Base-by-base conservation (phyloP, 2,113 vertebrate species). In the Campylomormyrus numenius region DNA sequence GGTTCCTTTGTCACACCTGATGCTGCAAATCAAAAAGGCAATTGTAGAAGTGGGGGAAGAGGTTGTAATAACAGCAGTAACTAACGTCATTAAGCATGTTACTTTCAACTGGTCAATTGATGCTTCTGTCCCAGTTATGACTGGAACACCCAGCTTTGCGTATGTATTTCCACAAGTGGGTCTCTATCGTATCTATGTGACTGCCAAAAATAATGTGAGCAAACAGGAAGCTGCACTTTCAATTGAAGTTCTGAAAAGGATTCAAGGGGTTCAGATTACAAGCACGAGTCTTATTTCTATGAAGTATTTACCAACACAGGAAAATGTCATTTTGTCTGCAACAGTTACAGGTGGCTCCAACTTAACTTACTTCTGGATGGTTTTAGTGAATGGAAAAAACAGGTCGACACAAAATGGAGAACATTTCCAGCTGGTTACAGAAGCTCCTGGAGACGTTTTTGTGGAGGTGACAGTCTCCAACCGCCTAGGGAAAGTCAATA, bases 51-150 rank as follows among this genome's bases (percentile, higher is more conserved):
- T 89, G 5, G 93, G 92, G n/a, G 93, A 95, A 85, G 93, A 94
- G 70, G 92, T 91, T 50, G 19, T 92, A 5, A 91, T 96, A 89
- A 94, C 90, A 9, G 94, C 94, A 88, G 45, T 91, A 21, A 91
- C 94, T 89, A 93, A 94, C 88, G 90, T 92, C 17, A 89, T 93
- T 15, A 93, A 93, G 27, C 92, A 85, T 88, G 92, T 92, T 0
- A 91, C 3, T 11, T 97, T 94, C 91, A 92, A 87, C 70, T 97
- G 96, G 96, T 93, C 93, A 45, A 92, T 96, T 9, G 92, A 94
- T 5, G 90, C 92, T 80, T 21, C 90, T 7, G 70, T 42, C 39
- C 70, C 90, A 89, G 90, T 91, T 50, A 52, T 90, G n/a, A 90
- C 89, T 31, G 94, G 95, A 10, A 90, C 90, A 0, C 83, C 93